phyloP scores from a whole-genome alignment of 1,140 invertebrate species.

The Lutraria rhynchaena region DNA sequence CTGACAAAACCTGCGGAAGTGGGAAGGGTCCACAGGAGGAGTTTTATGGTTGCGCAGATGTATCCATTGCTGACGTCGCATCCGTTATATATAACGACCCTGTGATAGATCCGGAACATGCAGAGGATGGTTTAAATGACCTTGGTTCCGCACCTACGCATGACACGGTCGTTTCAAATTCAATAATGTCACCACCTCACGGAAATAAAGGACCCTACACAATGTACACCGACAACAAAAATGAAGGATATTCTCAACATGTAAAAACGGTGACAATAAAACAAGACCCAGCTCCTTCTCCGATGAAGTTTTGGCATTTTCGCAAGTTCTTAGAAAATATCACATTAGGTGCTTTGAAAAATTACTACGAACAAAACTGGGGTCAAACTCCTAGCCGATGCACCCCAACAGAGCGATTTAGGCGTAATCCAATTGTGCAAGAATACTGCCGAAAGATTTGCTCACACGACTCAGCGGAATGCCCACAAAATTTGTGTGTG shows the following conservation, averaged over 20 bases:
- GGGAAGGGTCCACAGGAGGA: conserved; percentile 67
- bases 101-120: neutral
- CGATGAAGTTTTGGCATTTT: too few species aligned
- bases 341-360: neutral
- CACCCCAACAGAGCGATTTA: neutral
- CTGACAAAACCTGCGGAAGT: conserved; percentile 37
- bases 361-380: neutral
- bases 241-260: neutral
- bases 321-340: neutral
- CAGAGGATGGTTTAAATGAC: conserved; percentile 6
- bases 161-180: too few species aligned
- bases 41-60: conserved; percentile 67
- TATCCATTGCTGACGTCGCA: conserved; percentile 49
- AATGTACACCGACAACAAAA: neutral
- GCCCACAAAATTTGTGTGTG: conserved; percentile 18
- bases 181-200: too few species aligned
- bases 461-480: neutral
- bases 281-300: too few species aligned
- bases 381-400: neutral
- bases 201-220: too few species aligned
- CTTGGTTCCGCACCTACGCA: neutral
- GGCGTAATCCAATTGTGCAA: conserved; percentile 25
- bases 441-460: conserved; percentile 28
- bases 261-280: too few species aligned
- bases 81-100: conserved; percentile 18